Evolutionary conservation across 2,113 vertebrate genomes (phyloP).

Genomic region (Bos indicus): DNA sequence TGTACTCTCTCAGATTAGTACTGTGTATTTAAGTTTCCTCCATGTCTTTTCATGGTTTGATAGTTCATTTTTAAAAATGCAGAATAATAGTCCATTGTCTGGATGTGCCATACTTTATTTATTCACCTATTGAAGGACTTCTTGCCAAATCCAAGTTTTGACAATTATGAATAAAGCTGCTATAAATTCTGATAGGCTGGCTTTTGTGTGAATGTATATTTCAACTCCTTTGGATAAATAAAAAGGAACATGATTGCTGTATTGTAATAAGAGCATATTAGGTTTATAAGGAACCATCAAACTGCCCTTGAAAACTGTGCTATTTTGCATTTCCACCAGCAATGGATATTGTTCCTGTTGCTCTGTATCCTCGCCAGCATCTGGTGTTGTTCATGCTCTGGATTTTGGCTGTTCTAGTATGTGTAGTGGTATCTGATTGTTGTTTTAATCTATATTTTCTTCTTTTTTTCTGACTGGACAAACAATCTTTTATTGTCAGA

Average conservation of each 20-base stretch:
- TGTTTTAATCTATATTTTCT: not conserved
- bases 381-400: not conserved
- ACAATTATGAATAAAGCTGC: not conserved
- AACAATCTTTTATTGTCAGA: not conserved
- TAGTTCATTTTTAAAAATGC: not conserved
- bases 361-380: not conserved
- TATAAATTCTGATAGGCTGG: not conserved
- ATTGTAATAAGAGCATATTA: not conserved
- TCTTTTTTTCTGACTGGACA: not conserved
- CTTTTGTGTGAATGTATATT: not conserved
- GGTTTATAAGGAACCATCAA: not conserved
- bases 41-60: not conserved
- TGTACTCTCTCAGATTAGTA: not conserved
- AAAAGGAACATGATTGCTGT: not conserved
- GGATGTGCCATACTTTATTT: not conserved
- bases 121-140: not conserved
- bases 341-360: not conserved
- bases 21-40: not conserved
- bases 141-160: not conserved
- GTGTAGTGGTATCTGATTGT: not conserved
- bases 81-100: not conserved
- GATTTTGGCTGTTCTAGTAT: not conserved
- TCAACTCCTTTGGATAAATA: not conserved
- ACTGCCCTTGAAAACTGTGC: not conserved
- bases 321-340: not conserved